These are phyloP conservation scores for Protaetia brevitarsis DNA, from an alignment of 1,140 invertebrate genomes.

Conservation along the genomic window DNA sequence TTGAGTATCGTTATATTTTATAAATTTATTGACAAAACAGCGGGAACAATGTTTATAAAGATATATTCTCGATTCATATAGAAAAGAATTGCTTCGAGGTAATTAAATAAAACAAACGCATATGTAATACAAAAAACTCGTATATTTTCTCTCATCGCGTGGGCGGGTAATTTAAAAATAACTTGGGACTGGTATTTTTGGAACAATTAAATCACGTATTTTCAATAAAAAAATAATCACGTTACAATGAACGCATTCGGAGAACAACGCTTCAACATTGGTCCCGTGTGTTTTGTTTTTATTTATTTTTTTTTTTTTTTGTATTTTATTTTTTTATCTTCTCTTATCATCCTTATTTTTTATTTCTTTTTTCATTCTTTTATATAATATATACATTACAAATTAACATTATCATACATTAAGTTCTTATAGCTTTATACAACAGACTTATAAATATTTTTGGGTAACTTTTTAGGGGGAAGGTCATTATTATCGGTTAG, in stretches of 20 bases:
- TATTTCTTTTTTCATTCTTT: slow-evolving; percentile 37
- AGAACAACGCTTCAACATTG: slow-evolving; percentile 15
- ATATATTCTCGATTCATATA: too few relatives aligned
- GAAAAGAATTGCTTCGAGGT: too few relatives aligned
- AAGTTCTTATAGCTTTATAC: slow-evolving; percentile 27
- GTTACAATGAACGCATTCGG: background rate
- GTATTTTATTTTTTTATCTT: slow-evolving; percentile 49
- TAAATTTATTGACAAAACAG: background rate
- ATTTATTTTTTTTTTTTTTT: slow-evolving; percentile 48
- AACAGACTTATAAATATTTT: slow-evolving; percentile 28
- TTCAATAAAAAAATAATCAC: background rate
- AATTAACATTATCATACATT: slow-evolving; percentile 24
- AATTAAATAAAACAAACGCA: slow-evolving; percentile 6
- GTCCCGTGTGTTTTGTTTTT: slow-evolving; percentile 38
- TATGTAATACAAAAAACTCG: background rate
- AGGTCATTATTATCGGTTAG: too few relatives aligned
- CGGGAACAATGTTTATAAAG: background rate
- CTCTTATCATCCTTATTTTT: slow-evolving; percentile 37
- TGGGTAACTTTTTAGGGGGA: background rate
- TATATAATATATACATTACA: slow-evolving; percentile 38
- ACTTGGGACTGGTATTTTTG: background rate
- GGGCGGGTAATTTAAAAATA: slow-evolving; percentile 1
- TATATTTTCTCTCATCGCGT: background rate
- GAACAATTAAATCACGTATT: background rate
- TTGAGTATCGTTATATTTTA: background rate